Base-by-base conservation (phyloP, 2,113 vertebrate genomes). In the Blennius ocellaris region DNA sequence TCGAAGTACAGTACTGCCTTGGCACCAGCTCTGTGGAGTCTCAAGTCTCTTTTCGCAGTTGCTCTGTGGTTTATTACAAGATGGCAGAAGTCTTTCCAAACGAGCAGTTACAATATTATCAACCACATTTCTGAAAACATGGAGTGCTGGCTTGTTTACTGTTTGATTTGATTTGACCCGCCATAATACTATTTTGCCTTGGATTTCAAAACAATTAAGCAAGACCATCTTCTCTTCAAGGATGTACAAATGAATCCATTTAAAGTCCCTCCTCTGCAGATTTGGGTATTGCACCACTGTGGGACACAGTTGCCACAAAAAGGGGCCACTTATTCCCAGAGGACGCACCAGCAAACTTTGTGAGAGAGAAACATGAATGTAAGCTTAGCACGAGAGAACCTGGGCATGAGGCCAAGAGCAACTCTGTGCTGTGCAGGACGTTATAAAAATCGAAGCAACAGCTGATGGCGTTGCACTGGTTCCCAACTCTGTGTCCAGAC, bases 401-500 rank as follows among this genome's bases (percentile, higher is more conserved):
- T 9, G 73, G 91, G 86, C 87, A 61, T 61, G 49, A 56, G 48
- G 91, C 92, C 91, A 93, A 92, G 56, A 91, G 81, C 91, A 93
- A 91, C 86, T 87, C 75, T 58, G 71, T 14, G 67, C 82, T 81
- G 77, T 38, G 78, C 82, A 89, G 88, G 88, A 87, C 82, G 73
- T 88, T 91, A 87, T 90, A 80, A 91, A 30, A 92, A 90, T 85
- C 85, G 78, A 81, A 88, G 88, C 87, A 93, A 92, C 92, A 94
- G 93, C 93, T 94, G 91, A 93, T 92, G 80, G 69, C 59, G 73
- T 84, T 90, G 80, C 71, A 78, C 79, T 83, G 79, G 88, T 92
- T 93, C 91, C 91, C 91, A 93, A 90, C 85, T 90, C 81, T 52
- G 52, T 58, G 84, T 89, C 85, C 91, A 93, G 91, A 93, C 91